These are phyloP conservation scores for Vidua chalybeata DNA, from an alignment of 2,113 vertebrate genomes.

Conservation along the genomic window DNA sequence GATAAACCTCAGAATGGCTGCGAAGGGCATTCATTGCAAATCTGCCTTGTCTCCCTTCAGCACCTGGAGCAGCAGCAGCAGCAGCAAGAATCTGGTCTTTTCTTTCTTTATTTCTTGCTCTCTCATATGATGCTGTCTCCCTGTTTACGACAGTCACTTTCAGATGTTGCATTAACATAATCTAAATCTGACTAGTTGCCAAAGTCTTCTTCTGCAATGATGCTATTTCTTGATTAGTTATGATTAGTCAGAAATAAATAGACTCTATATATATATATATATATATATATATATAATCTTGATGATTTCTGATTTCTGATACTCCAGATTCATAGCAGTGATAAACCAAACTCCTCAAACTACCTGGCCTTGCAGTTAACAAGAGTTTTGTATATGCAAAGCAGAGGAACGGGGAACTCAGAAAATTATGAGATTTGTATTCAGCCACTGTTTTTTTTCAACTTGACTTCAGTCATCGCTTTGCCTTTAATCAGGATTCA, in stretches of 20 bases:
- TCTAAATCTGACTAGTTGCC: not conserved
- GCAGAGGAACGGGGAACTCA: not conserved
- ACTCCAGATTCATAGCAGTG: not conserved
- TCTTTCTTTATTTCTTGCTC: not conserved
- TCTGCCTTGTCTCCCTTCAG: not conserved
- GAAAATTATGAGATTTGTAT: not conserved
- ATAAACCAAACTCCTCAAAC: not conserved
- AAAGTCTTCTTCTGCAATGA: not conserved
- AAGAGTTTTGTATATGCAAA: not conserved
- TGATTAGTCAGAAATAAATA: not conserved
- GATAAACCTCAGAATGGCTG: not conserved
- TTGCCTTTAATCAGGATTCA: not conserved
- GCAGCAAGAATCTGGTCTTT: not conserved
- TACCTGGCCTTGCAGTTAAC: not conserved
- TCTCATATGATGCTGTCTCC: not conserved
- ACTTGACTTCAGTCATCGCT: not conserved
- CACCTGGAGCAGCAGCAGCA: not conserved
- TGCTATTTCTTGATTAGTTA: not conserved
- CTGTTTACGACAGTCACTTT: not conserved
- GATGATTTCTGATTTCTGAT: not conserved
- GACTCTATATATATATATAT: not conserved
- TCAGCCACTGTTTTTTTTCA: not conserved
- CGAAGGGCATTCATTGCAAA: not conserved
- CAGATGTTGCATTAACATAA: not conserved
- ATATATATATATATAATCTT: not conserved